phyloP scores from a whole-genome alignment of 2,888 invertebrate genomes.

The Falcaria lacertinaria region DNA sequence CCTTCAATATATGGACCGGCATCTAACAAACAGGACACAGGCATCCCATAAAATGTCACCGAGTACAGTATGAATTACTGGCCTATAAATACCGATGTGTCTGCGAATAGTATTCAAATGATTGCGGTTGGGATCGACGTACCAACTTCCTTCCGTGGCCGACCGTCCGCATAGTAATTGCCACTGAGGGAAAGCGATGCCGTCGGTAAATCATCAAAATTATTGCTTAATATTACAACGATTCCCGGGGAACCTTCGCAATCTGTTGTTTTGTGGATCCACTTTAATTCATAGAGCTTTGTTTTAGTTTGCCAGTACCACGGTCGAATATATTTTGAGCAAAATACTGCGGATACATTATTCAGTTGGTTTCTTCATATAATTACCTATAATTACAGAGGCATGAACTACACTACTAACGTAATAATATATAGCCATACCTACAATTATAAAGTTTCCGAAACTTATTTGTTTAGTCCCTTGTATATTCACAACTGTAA shows the following conservation, averaged over 20 bases:
- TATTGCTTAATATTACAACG: slow-evolving; percentile 72
- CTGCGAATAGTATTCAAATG: slow-evolving; percentile 69
- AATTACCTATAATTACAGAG: neutral
- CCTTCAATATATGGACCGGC: slow-evolving; percentile 28
- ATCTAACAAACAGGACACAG: slow-evolving; percentile 51
- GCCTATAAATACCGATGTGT: slow-evolving; percentile 67
- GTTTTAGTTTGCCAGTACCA: slow-evolving; percentile 40
- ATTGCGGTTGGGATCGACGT: slow-evolving; percentile 72
- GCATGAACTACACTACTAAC: neutral
- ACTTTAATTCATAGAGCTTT: slow-evolving; percentile 58
- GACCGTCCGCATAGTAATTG: slow-evolving; percentile 73
- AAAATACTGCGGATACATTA: slow-evolving; percentile 38
- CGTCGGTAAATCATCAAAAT: slow-evolving; percentile 73
- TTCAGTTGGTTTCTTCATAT: slow-evolving; percentile 24
- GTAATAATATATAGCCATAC: neutral
- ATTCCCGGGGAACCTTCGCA: slow-evolving; percentile 49
- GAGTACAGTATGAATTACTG: slow-evolving; percentile 61
- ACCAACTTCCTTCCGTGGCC: slow-evolving; percentile 69
- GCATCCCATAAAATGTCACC: slow-evolving; percentile 67
- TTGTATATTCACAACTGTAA: no score
- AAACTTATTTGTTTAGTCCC: neutral
- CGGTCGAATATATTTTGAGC: slow-evolving; percentile 45
- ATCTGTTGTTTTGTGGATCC: slow-evolving; percentile 59
- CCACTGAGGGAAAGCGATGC: slow-evolving; percentile 54
- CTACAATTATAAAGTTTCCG: neutral